phyloP scores from a whole-genome alignment of 2,888 invertebrate species.

The Lycocerus yunnanus region DNA sequence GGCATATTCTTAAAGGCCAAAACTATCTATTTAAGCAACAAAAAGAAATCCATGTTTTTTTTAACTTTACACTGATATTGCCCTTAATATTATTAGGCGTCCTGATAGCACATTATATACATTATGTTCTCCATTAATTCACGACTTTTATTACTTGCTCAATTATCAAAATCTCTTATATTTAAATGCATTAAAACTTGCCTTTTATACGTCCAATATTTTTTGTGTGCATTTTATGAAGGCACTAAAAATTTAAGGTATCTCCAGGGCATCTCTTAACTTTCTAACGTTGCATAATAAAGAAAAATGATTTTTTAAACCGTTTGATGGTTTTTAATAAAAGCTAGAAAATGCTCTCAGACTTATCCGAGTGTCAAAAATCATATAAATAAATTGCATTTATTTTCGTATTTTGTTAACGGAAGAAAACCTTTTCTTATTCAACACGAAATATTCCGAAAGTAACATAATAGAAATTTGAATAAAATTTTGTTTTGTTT shows the following conservation, averaged over 20 bases:
- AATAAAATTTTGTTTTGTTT: not conserved
- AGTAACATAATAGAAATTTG: too few species aligned
- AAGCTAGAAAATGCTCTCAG: not conserved
- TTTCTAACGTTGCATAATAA: not conserved
- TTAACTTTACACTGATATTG: too few species aligned
- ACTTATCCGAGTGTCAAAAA: not conserved
- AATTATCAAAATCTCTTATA: not conserved
- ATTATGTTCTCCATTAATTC: not conserved
- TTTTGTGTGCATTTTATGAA: not conserved
- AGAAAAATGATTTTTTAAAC: not conserved
- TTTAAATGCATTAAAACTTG: not conserved
- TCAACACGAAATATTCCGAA: not conserved
- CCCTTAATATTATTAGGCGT: not conserved
- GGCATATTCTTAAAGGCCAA: too few species aligned
- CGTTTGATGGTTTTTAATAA: not conserved
- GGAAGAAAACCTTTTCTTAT: not conserved
- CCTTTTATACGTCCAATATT: not conserved
- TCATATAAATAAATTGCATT: not conserved
- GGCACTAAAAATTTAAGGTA: not conserved
- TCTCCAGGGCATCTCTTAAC: not conserved
- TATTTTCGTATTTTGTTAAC: not conserved
- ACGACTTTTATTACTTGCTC: not conserved
- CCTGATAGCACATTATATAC: not conserved
- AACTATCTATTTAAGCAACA: too few species aligned
- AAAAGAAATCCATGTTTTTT: too few species aligned